Conservation (phyloP, 1,140 invertebrate species). For the Drosophila kurseongensis region DNA sequence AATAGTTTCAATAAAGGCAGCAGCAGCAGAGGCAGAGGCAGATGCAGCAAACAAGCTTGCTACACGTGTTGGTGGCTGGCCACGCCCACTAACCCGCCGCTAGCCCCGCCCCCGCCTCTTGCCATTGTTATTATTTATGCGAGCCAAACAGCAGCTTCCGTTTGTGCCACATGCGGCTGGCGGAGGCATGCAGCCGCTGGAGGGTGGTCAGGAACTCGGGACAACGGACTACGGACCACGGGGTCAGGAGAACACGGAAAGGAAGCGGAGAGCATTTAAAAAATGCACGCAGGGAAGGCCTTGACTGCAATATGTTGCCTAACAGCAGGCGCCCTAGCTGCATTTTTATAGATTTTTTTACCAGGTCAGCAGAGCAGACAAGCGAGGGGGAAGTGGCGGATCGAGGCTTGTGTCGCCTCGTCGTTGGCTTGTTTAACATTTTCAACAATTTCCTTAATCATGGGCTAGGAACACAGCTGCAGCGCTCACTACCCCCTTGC, state of each 20-base stretch:
- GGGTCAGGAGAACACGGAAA: constrained; percentile 35
- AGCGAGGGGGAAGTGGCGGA: not conserved
- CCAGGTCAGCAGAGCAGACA: constrained; percentile 61
- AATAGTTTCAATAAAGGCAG: constrained; percentile 72
- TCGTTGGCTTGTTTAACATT: constrained; percentile 75
- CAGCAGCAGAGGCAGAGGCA: constrained; percentile 1
- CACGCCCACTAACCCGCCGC: constrained; percentile 48
- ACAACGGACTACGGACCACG: too few relatives aligned
- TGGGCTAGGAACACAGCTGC: constrained; percentile 59
- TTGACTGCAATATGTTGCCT: constrained; percentile 82
- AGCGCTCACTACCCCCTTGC: constrained; percentile 22
- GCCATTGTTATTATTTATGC: constrained; percentile 80
- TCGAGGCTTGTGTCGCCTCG: constrained; percentile 16
- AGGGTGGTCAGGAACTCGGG: too few relatives aligned
- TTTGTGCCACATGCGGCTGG: constrained; percentile 77
- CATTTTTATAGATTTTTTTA: constrained; percentile 79
- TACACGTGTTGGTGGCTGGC: constrained; percentile 69
- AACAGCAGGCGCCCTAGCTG: constrained; percentile 61
- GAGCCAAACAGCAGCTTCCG: constrained; percentile 81
- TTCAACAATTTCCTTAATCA: constrained; percentile 82
- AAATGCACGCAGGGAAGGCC: constrained; percentile 78
- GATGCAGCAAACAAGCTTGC: constrained; percentile 49
- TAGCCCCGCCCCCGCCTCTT: constrained; percentile 12
- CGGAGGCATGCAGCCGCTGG: constrained; percentile 32
- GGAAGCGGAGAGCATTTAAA: constrained; percentile 74